These are phyloP conservation scores for Epinephelus cyanopodus DNA, from an alignment of 2,113 vertebrate genomes.

Conservation along the genomic window DNA sequence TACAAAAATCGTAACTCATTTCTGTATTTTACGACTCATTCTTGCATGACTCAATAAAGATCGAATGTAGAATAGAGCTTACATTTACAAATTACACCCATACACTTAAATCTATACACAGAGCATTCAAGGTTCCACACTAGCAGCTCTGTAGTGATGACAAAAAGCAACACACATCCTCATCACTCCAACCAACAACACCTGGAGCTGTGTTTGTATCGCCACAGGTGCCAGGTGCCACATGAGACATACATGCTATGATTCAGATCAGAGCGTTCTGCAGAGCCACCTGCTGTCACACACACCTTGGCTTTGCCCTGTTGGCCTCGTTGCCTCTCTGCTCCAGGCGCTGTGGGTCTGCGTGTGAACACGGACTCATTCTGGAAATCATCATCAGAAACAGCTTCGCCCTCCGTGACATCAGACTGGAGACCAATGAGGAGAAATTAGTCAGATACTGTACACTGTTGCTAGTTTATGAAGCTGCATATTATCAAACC, in stretches of 20 bases:
- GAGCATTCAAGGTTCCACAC: background rate
- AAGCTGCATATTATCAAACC: background rate
- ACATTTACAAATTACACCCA: background rate
- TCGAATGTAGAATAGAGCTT: background rate
- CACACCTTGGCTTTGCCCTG: slow-evolving; percentile 66
- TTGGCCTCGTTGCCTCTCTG: slow-evolving; percentile 15
- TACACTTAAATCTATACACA: no score
- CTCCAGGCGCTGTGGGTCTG: slow-evolving; percentile 11
- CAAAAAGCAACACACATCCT: background rate
- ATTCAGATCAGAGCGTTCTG: background rate
- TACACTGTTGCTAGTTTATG: background rate
- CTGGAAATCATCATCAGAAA: slow-evolving; percentile 83
- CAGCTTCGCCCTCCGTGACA: slow-evolving; percentile 52
- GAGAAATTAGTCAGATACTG: background rate
- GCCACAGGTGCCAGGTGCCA: background rate
- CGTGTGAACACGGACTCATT: slow-evolving; percentile 13
- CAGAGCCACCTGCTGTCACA: slow-evolving; percentile 8
- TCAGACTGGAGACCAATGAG: slow-evolving; percentile 67
- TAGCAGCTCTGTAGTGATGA: background rate
- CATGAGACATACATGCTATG: background rate
- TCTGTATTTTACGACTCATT: no score
- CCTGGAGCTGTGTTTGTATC: background rate
- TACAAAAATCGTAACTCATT: no score
- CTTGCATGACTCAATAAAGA: background rate
- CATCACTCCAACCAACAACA: background rate